Evolutionary conservation across 2,113 vertebrate genomes (phyloP).

Genomic region (Catharus bicknelli): DNA sequence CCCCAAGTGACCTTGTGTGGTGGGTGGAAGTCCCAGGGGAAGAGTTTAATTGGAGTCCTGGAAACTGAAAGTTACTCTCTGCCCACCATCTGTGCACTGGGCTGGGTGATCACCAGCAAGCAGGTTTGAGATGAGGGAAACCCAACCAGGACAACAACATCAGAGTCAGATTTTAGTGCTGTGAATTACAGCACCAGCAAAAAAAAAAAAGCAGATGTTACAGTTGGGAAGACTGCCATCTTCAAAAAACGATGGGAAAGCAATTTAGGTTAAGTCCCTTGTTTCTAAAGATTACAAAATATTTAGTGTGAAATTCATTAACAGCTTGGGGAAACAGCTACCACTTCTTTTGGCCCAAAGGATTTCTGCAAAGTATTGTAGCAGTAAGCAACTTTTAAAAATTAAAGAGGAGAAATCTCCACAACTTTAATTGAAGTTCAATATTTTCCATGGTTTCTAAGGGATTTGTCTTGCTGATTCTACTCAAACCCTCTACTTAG

Average conservation of each 20-base stretch:
- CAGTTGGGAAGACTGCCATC: not conserved
- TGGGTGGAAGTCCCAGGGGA: slow-evolving; percentile 37
- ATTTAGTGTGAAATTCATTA: slow-evolving; percentile 42
- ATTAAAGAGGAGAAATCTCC: not conserved
- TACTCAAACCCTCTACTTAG: not conserved
- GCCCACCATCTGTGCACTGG: slow-evolving; percentile 11
- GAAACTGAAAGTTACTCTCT: slow-evolving; percentile 30
- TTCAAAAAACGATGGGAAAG: not conserved
- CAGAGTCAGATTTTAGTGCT: not conserved
- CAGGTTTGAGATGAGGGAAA: not conserved
- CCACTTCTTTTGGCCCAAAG: not conserved
- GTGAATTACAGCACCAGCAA: not conserved
- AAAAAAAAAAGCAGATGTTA: not conserved
- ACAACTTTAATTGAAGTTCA: slow-evolving; percentile 4
- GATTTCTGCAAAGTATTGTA: not conserved
- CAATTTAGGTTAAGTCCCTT: slow-evolving; percentile 8
- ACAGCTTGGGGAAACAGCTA: not conserved
- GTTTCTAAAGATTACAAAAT: slow-evolving; percentile 15
- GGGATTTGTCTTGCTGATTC: not conserved
- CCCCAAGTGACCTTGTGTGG: slow-evolving; percentile 37
- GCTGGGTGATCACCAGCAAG: not conserved
- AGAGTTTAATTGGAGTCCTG: slow-evolving; percentile 59
- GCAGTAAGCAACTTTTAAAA: slow-evolving; percentile 39
- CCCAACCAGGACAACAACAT: not conserved
- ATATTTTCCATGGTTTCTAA: not conserved